Percentiles rank a stretch among this genome's conserved stretches.
Conservation (phyloP, 2,113 vertebrate species). For the Rhadina sibilatrix region DNA sequence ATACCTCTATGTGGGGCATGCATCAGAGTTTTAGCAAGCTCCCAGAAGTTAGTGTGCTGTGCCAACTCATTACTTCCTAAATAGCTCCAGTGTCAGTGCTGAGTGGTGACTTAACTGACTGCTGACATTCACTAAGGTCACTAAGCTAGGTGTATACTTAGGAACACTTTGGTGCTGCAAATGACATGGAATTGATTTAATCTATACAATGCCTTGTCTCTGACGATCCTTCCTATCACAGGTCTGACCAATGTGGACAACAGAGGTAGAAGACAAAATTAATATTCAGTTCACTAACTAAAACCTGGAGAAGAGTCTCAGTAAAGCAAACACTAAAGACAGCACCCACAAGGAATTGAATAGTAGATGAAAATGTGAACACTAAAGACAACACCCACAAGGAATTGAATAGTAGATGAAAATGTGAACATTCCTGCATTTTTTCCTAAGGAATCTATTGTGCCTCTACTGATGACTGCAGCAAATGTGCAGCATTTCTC, state of each 20-base stretch:
- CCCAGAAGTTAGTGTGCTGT: slow-evolving; percentile 34
- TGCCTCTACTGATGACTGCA: not conserved
- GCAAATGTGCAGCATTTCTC: not conserved
- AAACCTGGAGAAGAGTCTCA: not conserved
- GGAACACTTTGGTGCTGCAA: slow-evolving; percentile 27
- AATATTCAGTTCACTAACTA: not conserved
- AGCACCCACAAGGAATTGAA: not conserved
- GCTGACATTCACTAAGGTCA: slow-evolving; percentile 58
- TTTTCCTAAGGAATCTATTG: not conserved
- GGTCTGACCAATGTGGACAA: not conserved
- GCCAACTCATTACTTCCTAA: slow-evolving; percentile 64
- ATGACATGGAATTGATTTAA: slow-evolving; percentile 32
- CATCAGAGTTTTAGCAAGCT: slow-evolving; percentile 20
- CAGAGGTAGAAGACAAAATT: not conserved
- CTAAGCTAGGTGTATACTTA: slow-evolving; percentile 32
- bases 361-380: not conserved
- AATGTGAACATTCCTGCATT: not conserved
- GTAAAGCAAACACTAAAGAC: not conserved
- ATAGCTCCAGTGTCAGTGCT: slow-evolving; percentile 57
- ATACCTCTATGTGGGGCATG: not conserved
- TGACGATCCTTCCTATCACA: not conserved
- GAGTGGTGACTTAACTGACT: slow-evolving; percentile 47
- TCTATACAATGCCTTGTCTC: not conserved
- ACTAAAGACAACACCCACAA: not conserved
- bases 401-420: not conserved